phyloP scores from a whole-genome alignment of 2,888 invertebrate species.

The Hofmannophila pseudospretella region DNA sequence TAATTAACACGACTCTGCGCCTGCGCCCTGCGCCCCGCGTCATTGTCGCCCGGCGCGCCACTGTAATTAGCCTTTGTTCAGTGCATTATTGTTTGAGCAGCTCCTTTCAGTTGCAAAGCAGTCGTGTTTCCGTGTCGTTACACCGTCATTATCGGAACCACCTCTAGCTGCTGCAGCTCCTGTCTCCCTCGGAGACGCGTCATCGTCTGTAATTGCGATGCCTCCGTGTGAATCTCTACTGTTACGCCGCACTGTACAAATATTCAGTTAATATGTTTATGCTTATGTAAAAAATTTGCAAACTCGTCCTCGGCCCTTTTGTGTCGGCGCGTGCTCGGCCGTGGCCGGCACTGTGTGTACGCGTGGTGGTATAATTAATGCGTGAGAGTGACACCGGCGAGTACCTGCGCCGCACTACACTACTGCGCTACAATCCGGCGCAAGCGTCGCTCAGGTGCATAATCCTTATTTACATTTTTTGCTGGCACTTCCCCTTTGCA shows the following conservation, averaged over 20 bases:
- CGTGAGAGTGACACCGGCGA: constrained; percentile 45
- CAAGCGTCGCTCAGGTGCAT: constrained; percentile 68
- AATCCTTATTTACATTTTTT: constrained; percentile 70
- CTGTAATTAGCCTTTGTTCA: constrained; percentile 71
- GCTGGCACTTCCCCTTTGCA: constrained; percentile 73
- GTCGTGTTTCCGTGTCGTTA: constrained; percentile 60
- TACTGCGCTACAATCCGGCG: constrained; percentile 45
- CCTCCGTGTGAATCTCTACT: constrained; percentile 23
- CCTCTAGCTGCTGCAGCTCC: constrained; percentile 31
- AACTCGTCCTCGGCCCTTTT: constrained; percentile 32
- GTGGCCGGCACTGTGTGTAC: constrained; percentile 35
- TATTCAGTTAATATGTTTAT: constrained; percentile 38
- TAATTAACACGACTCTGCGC: constrained; percentile 63
- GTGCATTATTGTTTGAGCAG: constrained; percentile 53
- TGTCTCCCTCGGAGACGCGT: constrained; percentile 47
- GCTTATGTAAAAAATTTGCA: constrained; percentile 30
- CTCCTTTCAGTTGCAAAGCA: constrained; percentile 51
- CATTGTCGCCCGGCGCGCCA: constrained; percentile 56
- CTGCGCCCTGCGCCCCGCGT: constrained; percentile 37
- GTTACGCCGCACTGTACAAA: no score
- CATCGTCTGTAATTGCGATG: constrained; percentile 55
- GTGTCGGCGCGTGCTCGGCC: constrained; percentile 14
- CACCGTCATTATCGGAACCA: constrained; percentile 56
- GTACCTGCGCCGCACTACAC: constrained; percentile 51
- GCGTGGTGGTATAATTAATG: constrained; percentile 60